phyloP scores from a whole-genome alignment of 37 sponge, comb jelly and placozoan species.

The Chondrosia reniformis region DNA sequence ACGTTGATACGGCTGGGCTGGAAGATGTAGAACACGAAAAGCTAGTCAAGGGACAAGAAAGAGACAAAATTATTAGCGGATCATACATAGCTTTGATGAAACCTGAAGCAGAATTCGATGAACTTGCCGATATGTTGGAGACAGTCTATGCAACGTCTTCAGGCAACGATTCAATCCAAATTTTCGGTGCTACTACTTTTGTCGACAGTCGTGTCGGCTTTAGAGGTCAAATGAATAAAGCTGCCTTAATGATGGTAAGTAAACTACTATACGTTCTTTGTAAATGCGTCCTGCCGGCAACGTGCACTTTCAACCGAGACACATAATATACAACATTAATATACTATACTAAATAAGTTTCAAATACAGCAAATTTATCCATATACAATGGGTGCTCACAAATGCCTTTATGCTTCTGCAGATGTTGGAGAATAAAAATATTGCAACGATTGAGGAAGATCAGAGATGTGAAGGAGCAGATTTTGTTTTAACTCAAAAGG shows the following conservation, averaged over 20 bases:
- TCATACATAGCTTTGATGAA: conserved; percentile 22
- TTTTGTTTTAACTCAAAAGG: background rate
- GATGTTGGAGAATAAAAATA: background rate
- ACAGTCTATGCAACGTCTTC: background rate
- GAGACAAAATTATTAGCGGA: background rate
- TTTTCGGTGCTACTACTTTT: background rate
- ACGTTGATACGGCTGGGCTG: background rate
- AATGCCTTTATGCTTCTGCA: background rate
- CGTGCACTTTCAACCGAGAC: no score
- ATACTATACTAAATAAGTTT: no score
- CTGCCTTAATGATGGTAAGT: conserved; percentile 2
- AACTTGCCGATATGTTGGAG: conserved; percentile 12
- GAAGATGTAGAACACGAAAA: background rate
- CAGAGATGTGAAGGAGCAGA: background rate
- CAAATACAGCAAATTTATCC: background rate
- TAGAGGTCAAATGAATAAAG: conserved; percentile 12
- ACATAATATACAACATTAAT: no score
- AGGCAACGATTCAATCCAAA: background rate
- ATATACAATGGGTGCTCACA: background rate
- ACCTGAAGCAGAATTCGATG: conserved; percentile 7
- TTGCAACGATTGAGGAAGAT: conserved; percentile 24
- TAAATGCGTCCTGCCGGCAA: no score
- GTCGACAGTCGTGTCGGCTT: background rate
- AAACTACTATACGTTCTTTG: no score
- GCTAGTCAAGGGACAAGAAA: conserved; percentile 1